phyloP scores from a whole-genome alignment of 2,888 invertebrate genomes.

The Tubiluchus corallicola region DNA sequence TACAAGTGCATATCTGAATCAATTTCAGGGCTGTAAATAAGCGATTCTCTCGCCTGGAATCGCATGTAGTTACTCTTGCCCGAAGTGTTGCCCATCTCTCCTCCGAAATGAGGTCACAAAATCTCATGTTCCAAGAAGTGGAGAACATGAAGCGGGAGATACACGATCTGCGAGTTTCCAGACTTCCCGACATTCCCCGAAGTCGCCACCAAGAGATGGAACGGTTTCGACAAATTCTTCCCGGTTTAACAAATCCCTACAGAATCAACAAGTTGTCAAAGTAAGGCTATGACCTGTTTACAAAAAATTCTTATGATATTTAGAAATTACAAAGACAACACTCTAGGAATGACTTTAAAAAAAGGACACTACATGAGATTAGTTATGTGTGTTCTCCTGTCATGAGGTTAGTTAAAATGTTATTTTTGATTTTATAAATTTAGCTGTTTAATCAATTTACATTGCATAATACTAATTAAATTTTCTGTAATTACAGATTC shows the following conservation, averaged over 20 bases:
- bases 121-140: slow-evolving; percentile 67
- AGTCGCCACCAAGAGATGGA: slow-evolving; percentile 20
- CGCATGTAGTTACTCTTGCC: slow-evolving; percentile 74
- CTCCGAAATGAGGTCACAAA: slow-evolving; percentile 74
- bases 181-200: slow-evolving; percentile 10
- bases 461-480: too few relatives aligned
- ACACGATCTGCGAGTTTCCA: slow-evolving; percentile 39
- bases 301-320: background rate
- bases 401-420: too few relatives aligned
- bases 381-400: too few relatives aligned
- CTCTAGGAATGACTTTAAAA: too few relatives aligned
- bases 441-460: too few relatives aligned
- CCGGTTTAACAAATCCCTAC: slow-evolving; percentile 56
- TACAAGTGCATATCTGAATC: too few relatives aligned
- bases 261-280: slow-evolving; percentile 70
- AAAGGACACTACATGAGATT: too few relatives aligned
- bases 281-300: slow-evolving; percentile 23
- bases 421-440: too few relatives aligned
- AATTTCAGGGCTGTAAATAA: slow-evolving; percentile 55
- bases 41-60: slow-evolving; percentile 67
- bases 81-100: slow-evolving; percentile 75
- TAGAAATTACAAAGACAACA: too few relatives aligned
- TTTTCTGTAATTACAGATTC: slow-evolving; percentile 35
- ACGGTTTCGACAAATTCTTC: slow-evolving; percentile 27
- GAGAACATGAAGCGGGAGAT: slow-evolving; percentile 67